Evolutionary conservation across 2,888 invertebrate species (phyloP).

Genomic region (Platycheirus albimanus): DNA sequence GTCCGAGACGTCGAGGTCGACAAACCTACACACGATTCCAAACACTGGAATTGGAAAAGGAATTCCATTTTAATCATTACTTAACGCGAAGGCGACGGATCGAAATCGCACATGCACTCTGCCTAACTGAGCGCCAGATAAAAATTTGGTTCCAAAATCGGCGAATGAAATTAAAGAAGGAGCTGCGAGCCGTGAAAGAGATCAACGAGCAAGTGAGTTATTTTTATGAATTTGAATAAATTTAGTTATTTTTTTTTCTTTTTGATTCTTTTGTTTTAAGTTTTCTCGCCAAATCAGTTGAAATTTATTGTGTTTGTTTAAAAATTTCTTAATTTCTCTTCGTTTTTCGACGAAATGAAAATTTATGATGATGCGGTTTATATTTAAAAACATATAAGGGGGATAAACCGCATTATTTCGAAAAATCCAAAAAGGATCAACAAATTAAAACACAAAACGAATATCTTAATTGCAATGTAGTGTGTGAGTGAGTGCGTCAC

Average conservation of each 20-base stretch:
- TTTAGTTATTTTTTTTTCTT: conserved; percentile 25
- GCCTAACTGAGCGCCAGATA: conserved; percentile 97
- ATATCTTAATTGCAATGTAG: conserved; percentile 47
- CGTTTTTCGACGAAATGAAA: conserved; percentile 34
- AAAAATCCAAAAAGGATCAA: too few species aligned
- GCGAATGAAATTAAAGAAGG: conserved; percentile 98
- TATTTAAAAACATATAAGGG: conserved; percentile 57
- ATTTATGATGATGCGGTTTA: conserved; percentile 50
- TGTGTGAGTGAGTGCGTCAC: conserved; percentile 55
- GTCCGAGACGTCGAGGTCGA: conserved; percentile 95
- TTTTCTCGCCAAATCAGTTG: conserved; percentile 26
- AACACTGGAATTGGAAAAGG: conserved; percentile 98
- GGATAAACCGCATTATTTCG: conserved; percentile 61
- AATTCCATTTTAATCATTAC: conserved; percentile 99
- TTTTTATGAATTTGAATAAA: conserved; percentile 41
- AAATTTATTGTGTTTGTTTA: conserved; percentile 62
- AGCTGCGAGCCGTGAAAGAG: conserved; percentile 96
- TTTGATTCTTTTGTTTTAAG: not conserved
- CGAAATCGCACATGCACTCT: conserved; percentile 98
- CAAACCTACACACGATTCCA: conserved; percentile 99
- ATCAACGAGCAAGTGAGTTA: conserved; percentile 91
- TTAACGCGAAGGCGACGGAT: conserved; percentile 97
- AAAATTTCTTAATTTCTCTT: conserved; percentile 55
- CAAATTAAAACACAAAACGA: conserved; percentile 15
- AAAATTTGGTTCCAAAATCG: conserved; percentile 99